Evolutionary conservation across 2,888 invertebrate genomes (phyloP).

Genomic region (Deilephila porcellus): DNA sequence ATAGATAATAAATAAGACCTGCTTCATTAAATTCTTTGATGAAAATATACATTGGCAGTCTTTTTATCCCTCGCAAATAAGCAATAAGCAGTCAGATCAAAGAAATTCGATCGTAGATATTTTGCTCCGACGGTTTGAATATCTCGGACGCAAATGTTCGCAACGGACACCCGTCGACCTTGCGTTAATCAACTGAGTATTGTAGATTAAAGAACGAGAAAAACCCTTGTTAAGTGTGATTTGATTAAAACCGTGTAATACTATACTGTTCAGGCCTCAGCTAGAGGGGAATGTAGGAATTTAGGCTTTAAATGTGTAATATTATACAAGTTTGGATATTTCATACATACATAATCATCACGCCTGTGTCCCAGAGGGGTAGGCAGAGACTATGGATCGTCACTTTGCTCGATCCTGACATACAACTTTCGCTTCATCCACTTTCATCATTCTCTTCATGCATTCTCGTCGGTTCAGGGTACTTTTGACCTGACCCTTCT

Average conservation of each 20-base stretch:
- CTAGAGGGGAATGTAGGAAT: too few species aligned
- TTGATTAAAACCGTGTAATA: neutral
- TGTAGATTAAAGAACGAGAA: neutral
- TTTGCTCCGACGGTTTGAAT: neutral
- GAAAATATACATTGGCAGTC: neutral
- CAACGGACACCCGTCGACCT: neutral
- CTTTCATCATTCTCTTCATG: too few species aligned
- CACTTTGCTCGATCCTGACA: too few species aligned
- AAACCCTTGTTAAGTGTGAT: neutral
- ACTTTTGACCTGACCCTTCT: too few species aligned
- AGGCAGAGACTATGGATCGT: too few species aligned
- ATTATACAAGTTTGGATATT: too few species aligned
- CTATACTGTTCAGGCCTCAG: neutral
- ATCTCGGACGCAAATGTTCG: neutral
- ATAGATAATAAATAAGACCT: neutral
- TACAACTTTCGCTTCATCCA: too few species aligned
- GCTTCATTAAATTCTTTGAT: conserved; percentile 5
- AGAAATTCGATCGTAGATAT: conserved; percentile 12
- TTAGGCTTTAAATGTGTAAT: too few species aligned
- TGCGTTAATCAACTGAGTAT: neutral
- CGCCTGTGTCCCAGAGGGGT: too few species aligned
- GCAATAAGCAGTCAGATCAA: conserved; percentile 20
- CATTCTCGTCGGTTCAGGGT: too few species aligned
- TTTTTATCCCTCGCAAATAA: conserved; percentile 18
- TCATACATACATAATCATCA: too few species aligned